Evolutionary conservation across 2,888 invertebrate species (phyloP), one percentile per base, ranked within the genome.

Genomic region (Helicoverpa assulta): DNA sequence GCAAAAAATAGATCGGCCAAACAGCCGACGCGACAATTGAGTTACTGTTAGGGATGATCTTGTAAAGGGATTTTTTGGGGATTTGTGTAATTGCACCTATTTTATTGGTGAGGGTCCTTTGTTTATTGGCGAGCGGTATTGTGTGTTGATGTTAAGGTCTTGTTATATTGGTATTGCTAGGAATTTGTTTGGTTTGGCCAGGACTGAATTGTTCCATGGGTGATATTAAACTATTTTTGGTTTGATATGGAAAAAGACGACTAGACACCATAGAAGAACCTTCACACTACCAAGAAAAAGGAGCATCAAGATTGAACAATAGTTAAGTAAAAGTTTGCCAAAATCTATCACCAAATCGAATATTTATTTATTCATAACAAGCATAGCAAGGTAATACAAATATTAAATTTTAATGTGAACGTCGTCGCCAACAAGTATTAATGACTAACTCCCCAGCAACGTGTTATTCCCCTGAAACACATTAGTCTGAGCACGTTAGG

Each of bases 321-420:
- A 40, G 1, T 29, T 21, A 16, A 5, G 8, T 37, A 16, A 18
- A 16, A 51, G 19, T 40, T 29, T 2, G 12, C 18, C 8, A 21
- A 51, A 76, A 67, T 70, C 67, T 64, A 76, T 70, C 51, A 26
- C 8, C 12, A 50, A 4, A 54, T 78, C 69, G 73, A 77, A 73
- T 87, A 78, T 81, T 89, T 87, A 80, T 68, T 81, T 90, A 92
- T 93, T 93, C 91, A 91, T 90, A 86, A 88, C 89, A 88, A 89
- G 88, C 83, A 80, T 76, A 75, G 79, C 26, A 85, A 47, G 86
- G 90, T 91, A 93, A 93, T 93, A 88, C 90, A 90, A 92, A 92
- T 93, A 94, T 94, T 92, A 94, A 93, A 93, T 90, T 93, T 93
- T 93, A 93, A 94, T 93, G 88, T 86, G 86, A 89, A 88, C 79